A percentile compares a stretch with the other conserved stretches of the same genome.
Evolutionary conservation across 2,797 vertebrate species (phyloP).

Genomic region (Tokudaia muenninki): DNA sequence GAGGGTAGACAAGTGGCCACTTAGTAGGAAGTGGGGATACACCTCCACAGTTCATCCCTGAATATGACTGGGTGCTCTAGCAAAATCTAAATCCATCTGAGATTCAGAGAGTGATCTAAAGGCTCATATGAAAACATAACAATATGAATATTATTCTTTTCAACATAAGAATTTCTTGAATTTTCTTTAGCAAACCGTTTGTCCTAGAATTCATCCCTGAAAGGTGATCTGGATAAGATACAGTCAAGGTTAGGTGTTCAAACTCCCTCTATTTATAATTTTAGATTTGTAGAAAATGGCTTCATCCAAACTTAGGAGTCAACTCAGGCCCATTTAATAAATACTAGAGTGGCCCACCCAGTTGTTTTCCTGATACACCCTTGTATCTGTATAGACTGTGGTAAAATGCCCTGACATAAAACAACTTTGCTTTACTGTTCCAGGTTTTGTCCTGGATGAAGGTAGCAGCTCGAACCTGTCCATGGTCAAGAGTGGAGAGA

Average conservation of each 20-base stretch:
- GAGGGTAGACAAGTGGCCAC: no score
- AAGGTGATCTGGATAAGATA: not conserved
- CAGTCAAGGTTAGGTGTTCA: not conserved
- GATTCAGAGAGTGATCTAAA: not conserved
- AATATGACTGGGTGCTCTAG: not conserved
- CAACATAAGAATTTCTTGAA: not conserved
- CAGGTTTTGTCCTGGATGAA: no score
- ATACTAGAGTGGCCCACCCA: not conserved
- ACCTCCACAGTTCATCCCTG: not conserved
- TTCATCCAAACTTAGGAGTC: not conserved
- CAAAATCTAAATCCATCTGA: not conserved
- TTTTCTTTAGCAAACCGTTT: not conserved
- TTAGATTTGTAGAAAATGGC: not conserved
- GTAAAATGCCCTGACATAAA: no score
- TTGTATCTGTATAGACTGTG: not conserved
- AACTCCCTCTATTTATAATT: not conserved
- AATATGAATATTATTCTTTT: not conserved
- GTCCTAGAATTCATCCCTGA: not conserved
- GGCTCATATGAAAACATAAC: not conserved
- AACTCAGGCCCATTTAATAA: not conserved
- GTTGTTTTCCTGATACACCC: not conserved
- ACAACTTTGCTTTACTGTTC: not conserved
- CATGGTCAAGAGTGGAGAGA: not conserved
- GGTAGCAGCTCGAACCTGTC: not conserved
- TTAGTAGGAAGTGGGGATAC: not conserved